A percentile compares a stretch with the other conserved stretches of the same genome.
Evolutionary conservation across 2,113 vertebrate genomes (phyloP).

Genomic region (Cricetomys ansorgei): DNA sequence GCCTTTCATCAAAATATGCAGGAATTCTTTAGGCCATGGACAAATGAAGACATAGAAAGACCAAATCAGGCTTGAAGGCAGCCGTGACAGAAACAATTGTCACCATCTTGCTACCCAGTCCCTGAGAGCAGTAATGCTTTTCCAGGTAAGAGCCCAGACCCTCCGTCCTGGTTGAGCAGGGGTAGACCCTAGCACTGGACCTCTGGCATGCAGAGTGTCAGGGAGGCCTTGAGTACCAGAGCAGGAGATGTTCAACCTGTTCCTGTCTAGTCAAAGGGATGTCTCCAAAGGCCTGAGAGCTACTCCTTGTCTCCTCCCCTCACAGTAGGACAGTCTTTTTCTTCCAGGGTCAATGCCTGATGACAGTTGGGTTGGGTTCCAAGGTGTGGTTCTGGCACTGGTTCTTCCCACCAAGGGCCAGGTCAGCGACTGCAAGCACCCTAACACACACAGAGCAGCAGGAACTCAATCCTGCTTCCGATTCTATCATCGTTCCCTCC

Average conservation of each 20-base stretch:
- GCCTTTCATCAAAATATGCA: slow-evolving; percentile 19
- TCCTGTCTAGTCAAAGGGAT: no score
- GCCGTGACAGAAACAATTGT: slow-evolving; percentile 18
- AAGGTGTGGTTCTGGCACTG: not conserved
- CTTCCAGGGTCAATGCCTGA: no score
- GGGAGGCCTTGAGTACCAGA: no score
- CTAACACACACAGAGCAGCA: fast-evolving
- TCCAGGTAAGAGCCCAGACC: not conserved
- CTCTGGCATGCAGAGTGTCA: fast-evolving
- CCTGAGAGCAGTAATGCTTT: not conserved
- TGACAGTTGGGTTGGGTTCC: not conserved
- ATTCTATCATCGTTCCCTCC: fast-evolving
- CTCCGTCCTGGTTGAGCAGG: not conserved
- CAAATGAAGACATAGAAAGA: slow-evolving; percentile 38
- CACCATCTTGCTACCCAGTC: not conserved
- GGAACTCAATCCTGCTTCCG: not conserved
- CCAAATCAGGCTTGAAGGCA: slow-evolving; percentile 23
- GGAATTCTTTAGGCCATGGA: slow-evolving; percentile 10
- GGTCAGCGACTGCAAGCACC: not conserved
- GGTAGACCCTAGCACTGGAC: not conserved
- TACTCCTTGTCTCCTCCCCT: not conserved
- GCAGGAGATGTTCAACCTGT: not conserved
- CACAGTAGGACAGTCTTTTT: no score
- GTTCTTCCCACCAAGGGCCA: not conserved
- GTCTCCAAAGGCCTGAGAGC: not conserved